Evolutionary conservation across 2,113 vertebrate species (phyloP), one percentile per base, ranked within the genome.

Genomic region (Puffinus mauretanicus): DNA sequence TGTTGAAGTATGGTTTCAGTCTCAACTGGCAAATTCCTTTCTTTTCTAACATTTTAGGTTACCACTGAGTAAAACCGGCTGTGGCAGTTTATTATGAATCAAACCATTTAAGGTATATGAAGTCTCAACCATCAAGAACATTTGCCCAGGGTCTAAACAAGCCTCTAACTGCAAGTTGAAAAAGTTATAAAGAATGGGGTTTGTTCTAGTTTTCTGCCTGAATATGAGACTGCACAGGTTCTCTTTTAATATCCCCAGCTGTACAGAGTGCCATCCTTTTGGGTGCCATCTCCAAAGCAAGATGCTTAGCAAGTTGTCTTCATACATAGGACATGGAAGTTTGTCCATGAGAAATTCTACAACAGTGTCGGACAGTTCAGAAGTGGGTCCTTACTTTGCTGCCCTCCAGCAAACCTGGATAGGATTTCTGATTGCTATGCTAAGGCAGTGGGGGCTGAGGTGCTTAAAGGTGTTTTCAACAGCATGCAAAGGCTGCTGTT

Each of bases 21-120:
- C 44, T 87, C 64, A 82, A 22, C 16, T 32, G 44, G n/a, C 6
- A 46, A 73, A 73, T 84, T 70, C 20, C 30, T 71, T 79, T 71
- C 4, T 70, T 76, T 67, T 66, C 0, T 2, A 18, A 21, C 6
- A 9, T 62, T 18, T n/a, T 51, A 36, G 34, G 9, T 81, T 17
- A 46, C 20, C 78, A 60, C 22, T 76, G 69, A 65, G 24, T 70
- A 77, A 93, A 86, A 75, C 0, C 0, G 51, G 4, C 30, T 40
- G 5, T 66, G 61, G 6, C 36, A 76, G 42, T 34, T 81, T 73
- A 42, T 69, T 83, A 18, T 55, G 42, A 46, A 27, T 73, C 27
- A 46, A 58, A 62, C 20, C 0, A 0, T 55, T 55, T 64, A 51
- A 67, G 5, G 7, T 18, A 1, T 60, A 11, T 40, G 19, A 62